Conservation (phyloP, 2,888 invertebrate genomes). For the Eupithecia exiguata region DNA sequence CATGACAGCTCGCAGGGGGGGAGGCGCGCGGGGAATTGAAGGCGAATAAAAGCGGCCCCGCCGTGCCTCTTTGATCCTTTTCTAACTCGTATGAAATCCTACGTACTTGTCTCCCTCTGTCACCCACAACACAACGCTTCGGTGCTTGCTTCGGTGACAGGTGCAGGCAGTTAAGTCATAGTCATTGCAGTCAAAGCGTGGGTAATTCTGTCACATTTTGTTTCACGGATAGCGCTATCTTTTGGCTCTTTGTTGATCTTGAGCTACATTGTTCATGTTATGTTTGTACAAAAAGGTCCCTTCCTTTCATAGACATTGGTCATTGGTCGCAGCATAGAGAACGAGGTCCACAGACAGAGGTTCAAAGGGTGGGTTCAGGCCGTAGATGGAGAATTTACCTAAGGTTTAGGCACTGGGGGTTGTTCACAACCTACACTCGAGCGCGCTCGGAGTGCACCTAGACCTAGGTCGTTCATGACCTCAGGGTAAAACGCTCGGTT, state of each 20-base stretch:
- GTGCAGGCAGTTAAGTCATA: conserved; percentile 71
- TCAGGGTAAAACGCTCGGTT: too few relatives aligned
- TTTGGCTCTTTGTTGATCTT: conserved; percentile 30
- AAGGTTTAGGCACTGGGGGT: too few relatives aligned
- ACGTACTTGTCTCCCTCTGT: conserved; percentile 55
- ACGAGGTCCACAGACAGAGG: too few relatives aligned
- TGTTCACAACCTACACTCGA: too few relatives aligned
- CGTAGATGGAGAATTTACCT: too few relatives aligned
- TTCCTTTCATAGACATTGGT: too few relatives aligned
- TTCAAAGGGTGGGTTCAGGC: too few relatives aligned
- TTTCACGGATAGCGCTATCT: conserved; percentile 63
- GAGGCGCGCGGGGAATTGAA: conserved; percentile 79
- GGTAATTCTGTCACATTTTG: conserved; percentile 70
- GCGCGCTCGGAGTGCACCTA: too few relatives aligned
- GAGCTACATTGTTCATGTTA: not conserved
- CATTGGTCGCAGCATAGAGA: too few relatives aligned
- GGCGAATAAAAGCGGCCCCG: conserved; percentile 66
- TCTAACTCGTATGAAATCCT: conserved; percentile 49
- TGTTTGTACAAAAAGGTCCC: too few relatives aligned
- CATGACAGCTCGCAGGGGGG: conserved; percentile 47
- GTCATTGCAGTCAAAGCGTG: too few relatives aligned
- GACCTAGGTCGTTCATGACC: too few relatives aligned
- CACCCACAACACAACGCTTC: conserved; percentile 48
- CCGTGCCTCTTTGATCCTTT: conserved; percentile 65
- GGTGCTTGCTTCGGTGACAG: conserved; percentile 74